Base-by-base conservation (phyloP, 1,140 invertebrate species). In the Diachasmimorpha longicaudata region DNA sequence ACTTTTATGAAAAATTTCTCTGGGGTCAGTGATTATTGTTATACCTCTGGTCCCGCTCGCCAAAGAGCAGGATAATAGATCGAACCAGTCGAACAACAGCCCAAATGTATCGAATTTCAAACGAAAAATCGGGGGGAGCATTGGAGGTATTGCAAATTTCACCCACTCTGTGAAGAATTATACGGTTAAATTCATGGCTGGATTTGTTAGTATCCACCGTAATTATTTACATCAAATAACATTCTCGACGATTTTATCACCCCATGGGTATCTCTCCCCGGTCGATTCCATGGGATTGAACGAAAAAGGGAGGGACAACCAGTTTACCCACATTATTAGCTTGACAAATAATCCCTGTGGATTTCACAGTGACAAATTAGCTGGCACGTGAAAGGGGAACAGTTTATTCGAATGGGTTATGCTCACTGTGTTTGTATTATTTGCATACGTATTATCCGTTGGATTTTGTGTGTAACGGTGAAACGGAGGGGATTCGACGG, bases 321-420 rank as follows among this genome's bases (percentile, higher is more conserved):
- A 79, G 80, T 80, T 75, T 68, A 81, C 81, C 80, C 81, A 80
- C 85, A 85, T 86, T 85, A 85, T 86, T 85, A 86, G 83, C 83
- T 82, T 75, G 85, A 83, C 85, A 86, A 86, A 86, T 84, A 86
- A 84, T 86, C 84, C 84, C 82, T 52, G 75, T 68, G 84, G 85
- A 86, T 85, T 86, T 85, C 78, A 78, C 81, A 72, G 82, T 85
- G 82, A 85, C 84, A 84, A 85, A 85, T 85, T 85, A 85, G 85
- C 83, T 84, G 81, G 82, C 70, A 81, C 74, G 63, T 76, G 72
- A 81, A 80, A 78, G 58, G 66, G 48, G 48, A n/a, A 16, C 83
- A 85, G 81, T 85, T 86, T 85, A 86, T 84, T 82, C 81, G 77
- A 81, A 81, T 80, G 80, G 77, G 79, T 76, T 68, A 73, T 48